Conservation (phyloP, 2,797 vertebrate genomes). For the Urocyon cinereoargenteus region DNA sequence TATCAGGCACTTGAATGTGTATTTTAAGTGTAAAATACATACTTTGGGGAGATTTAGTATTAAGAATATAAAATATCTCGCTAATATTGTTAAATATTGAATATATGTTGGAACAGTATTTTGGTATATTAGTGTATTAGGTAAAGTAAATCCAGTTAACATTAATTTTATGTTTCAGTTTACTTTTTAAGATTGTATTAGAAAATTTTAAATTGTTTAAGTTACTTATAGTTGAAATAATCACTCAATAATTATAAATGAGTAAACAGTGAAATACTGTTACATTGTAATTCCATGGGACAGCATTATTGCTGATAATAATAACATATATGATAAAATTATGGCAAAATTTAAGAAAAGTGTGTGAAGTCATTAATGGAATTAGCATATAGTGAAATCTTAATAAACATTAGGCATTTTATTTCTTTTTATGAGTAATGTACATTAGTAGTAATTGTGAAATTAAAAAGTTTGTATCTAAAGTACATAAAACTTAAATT, state of each 20-base stretch:
- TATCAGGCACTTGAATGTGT: not conserved
- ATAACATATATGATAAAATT: not conserved
- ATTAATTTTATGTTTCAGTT: not conserved
- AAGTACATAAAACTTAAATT: not conserved
- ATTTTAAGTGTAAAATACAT: not conserved
- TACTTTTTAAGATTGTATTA: not conserved
- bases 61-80: not conserved
- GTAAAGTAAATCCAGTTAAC: not conserved
- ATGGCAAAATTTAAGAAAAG: not conserved
- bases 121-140: not conserved
- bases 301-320: not conserved
- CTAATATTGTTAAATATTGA: not conserved
- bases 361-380: not conserved
- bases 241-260: not conserved
- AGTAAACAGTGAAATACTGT: not conserved
- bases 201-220: not conserved
- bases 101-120: constrained; percentile 5
- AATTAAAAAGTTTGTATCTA: not conserved
- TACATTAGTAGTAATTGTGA: not conserved
- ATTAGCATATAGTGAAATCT: not conserved
- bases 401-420: not conserved
- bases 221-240: not conserved
- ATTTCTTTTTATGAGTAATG: not conserved
- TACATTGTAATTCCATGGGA: not conserved
- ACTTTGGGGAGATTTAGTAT: not conserved